Evolutionary conservation across 2,888 invertebrate species (phyloP).

Genomic region (Scelioninae gen. 1): DNA sequence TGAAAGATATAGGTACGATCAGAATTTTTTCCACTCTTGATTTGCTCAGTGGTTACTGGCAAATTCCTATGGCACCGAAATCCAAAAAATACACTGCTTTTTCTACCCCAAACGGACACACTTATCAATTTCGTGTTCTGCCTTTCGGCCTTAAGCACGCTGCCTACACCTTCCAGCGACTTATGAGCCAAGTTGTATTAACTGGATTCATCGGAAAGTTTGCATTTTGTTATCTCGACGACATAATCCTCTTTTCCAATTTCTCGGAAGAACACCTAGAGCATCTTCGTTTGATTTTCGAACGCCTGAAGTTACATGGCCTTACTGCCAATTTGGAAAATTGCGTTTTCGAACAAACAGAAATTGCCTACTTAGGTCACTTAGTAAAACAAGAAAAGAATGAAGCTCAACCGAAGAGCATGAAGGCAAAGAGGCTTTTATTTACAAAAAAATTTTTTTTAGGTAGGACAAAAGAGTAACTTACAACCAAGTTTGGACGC

Average conservation of each 20-base stretch:
- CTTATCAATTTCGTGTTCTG: not conserved
- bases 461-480: too few relatives aligned
- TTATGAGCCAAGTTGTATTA: too few relatives aligned
- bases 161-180: too few relatives aligned
- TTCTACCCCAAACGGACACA: not conserved
- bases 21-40: slow-evolving; percentile 14
- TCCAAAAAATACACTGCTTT: slow-evolving; percentile 10
- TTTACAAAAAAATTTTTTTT: too few relatives aligned
- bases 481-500: too few relatives aligned
- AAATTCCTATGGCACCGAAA: slow-evolving; percentile 11
- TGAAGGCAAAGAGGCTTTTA: too few relatives aligned
- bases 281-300: slow-evolving; percentile 66
- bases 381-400: slow-evolving; percentile 6
- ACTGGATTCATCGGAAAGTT: slow-evolving; percentile 61
- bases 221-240: too few relatives aligned
- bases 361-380: slow-evolving; percentile 73
- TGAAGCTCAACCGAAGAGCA: slow-evolving; percentile 19
- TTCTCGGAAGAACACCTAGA: slow-evolving; percentile 67
- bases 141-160: slow-evolving; percentile 24
- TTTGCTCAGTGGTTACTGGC: too few relatives aligned
- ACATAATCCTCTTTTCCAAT: too few relatives aligned
- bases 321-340: slow-evolving; percentile 50
- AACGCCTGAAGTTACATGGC: slow-evolving; percentile 61
- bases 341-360: slow-evolving; percentile 66
- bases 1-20: slow-evolving; percentile 14